Evolutionary conservation across 30 jellyfish, hydroid and myxozoan species (phyloP), one percentile per base, ranked within the genome.

Genomic region (Aurelia sp.): DNA sequence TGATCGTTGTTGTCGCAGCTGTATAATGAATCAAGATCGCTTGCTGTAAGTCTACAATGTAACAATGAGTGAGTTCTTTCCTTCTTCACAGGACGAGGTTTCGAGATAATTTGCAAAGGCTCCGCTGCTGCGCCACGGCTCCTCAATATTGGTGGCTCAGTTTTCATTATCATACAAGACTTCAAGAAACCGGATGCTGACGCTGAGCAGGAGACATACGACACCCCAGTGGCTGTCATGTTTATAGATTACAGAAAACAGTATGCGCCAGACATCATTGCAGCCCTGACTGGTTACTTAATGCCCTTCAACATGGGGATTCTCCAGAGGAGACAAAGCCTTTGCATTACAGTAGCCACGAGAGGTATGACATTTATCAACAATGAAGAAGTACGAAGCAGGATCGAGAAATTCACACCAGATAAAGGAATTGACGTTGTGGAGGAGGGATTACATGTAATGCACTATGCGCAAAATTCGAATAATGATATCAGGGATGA

Each of bases 161-260:
- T 71, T 7, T 71, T 18, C 82, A 71, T 71, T 3, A n/a, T 71
- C 20, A 27, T 71, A 17, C 82, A 71, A 47, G 82, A 71, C 35
- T 71, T 71, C 65, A 40, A 71, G 44, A 71, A 71, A 40, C 38
- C 66, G n/a, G 66, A 33, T 47, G 63, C 30, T 30, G 82, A 38
- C n/a, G 82, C 16, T 3, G 82, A n/a, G 30, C 30, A 47, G 19
- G 82, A 66, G 35, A 16, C 77, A 17, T 66, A 21, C 53, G 77
- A 66, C 53, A 66, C 77, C 21, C 77, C 77, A 66, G 77, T 6
- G 19, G 77, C 53, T 24, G 77, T 33, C 17, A 17, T 66, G 53
- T 66, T n/a, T 66, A 33, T 33, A 17, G 77, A 66, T 8, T 66
- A 66, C 22, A 20, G 35, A 66, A 59, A 66, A 66, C 22, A 33